Evolutionary conservation across 2,888 invertebrate species (phyloP), one percentile per base, ranked within the genome.

Genomic region (Drepanosiphum platanoidis): DNA sequence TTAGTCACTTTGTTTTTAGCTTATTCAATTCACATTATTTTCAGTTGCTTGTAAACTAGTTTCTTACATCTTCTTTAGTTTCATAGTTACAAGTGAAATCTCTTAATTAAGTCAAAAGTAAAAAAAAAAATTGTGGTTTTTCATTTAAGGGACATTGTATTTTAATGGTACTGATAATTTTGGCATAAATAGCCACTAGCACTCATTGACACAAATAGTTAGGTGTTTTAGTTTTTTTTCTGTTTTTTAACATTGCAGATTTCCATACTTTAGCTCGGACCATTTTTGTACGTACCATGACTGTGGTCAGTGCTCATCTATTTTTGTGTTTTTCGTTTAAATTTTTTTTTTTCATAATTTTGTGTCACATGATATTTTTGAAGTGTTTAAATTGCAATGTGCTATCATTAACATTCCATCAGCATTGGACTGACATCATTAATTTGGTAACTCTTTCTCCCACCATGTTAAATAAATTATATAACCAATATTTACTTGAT

Each of bases 201-300:
- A 78, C 13, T 78, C 39, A 64, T 77, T 70, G 70, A 61, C 71
- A 83, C 30, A 64, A 15, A 74, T 39, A 72, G 72, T 75, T 66
- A 77, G 52, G 71, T 64, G 42, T 58, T 70, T 70, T 39, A 46
- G 77, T 39, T 80, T 64, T 83, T 75, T 81, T 72, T 80, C 42
- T 75, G 18, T 75, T 82, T 86, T 83, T 83, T 83, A 52, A 77
- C 61, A 64, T 93, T 93, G 91, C 93, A 93, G 93, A 93, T 93
- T 93, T 93, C 93, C 93, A 92, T 92, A 92, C 93, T 91, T 93
- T 93, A 92, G 93, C 93, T 92, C 92, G 92, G 92, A 92, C 93
- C 91, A 92, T 93, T 92, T 93, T 93, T 92, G 92, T 91, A 92
- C 92, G 92, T 90, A 80, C 77, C 72, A 86, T 91, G 88, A 39